Conservation (phyloP, 2,113 vertebrate genomes). For the Thamnophis sirtalis region DNA sequence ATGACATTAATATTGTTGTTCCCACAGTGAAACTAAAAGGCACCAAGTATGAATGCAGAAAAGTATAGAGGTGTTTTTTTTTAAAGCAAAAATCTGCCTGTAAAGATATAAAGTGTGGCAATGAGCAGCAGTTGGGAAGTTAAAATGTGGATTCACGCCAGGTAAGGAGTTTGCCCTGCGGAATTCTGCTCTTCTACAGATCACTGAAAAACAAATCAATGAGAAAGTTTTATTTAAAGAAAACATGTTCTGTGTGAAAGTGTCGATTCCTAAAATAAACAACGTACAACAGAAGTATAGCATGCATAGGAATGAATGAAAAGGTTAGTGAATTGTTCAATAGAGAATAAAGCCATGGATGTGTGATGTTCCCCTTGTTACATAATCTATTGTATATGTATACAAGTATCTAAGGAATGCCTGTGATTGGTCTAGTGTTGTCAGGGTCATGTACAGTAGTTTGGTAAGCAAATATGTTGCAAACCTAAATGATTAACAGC, state of each 20-base stretch:
- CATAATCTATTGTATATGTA: background rate
- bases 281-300: background rate
- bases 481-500: background rate
- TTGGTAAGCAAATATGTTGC: background rate
- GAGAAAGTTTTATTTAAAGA: background rate
- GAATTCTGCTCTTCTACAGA: background rate
- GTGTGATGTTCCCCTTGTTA: background rate
- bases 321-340: background rate
- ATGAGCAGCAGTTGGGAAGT: background rate
- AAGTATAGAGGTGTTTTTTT: background rate
- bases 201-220: background rate
- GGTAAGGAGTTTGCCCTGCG: background rate
- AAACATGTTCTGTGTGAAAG: background rate
- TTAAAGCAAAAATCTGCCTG: background rate
- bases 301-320: background rate
- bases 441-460: background rate
- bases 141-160: background rate
- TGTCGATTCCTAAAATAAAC: background rate
- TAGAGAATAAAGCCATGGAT: background rate
- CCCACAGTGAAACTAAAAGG: background rate
- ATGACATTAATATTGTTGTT: background rate
- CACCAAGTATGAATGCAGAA: background rate
- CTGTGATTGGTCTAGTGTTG: background rate
- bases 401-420: background rate
- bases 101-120: background rate